These are phyloP conservation scores for Leptodactylus fallax DNA, from an alignment of 2,797 vertebrate genomes.

Conservation along the genomic window DNA sequence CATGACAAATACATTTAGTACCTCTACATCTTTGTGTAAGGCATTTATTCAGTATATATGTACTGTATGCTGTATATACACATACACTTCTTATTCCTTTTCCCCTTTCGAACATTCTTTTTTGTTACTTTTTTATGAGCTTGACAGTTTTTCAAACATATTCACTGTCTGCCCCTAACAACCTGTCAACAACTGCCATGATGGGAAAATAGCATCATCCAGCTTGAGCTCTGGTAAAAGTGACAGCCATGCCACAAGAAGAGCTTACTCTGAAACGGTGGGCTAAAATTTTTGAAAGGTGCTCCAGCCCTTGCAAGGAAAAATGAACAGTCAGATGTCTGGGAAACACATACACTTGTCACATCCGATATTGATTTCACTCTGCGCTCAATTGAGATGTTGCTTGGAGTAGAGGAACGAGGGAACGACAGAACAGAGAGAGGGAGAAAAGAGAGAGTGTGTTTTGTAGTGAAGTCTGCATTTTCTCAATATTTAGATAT, in stretches of 20 bases:
- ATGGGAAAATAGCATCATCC: conserved; percentile 85
- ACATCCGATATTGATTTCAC: conserved; percentile 84
- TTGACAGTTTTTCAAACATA: conserved; percentile 93
- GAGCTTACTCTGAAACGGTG: conserved; percentile 86
- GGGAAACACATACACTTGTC: conserved; percentile 81
- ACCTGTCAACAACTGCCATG: conserved; percentile 92
- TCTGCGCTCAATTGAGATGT: conserved; percentile 76
- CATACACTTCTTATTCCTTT: conserved; percentile 67
- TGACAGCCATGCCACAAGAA: conserved; percentile 98
- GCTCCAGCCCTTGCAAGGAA: conserved; percentile 84
- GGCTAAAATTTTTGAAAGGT: conserved; percentile 88
- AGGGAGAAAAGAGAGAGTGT: not conserved
- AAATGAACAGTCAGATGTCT: conserved; percentile 93
- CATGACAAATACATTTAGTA: too few relatives aligned
- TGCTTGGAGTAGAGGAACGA: conserved; percentile 69
- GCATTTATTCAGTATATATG: not conserved
- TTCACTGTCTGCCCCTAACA: conserved; percentile 90
- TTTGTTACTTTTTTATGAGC: conserved; percentile 85
- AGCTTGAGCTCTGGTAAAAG: conserved; percentile 84
- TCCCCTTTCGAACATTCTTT: conserved; percentile 78
- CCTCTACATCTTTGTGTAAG: not conserved
- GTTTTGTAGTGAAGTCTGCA: conserved; percentile 11
- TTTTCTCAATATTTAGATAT: conserved; percentile 20
- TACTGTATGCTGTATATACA: not conserved
- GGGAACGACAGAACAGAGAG: conserved; percentile 7